Base-by-base conservation (phyloP, 2,888 invertebrate genomes). In the Melipona bicolor region DNA sequence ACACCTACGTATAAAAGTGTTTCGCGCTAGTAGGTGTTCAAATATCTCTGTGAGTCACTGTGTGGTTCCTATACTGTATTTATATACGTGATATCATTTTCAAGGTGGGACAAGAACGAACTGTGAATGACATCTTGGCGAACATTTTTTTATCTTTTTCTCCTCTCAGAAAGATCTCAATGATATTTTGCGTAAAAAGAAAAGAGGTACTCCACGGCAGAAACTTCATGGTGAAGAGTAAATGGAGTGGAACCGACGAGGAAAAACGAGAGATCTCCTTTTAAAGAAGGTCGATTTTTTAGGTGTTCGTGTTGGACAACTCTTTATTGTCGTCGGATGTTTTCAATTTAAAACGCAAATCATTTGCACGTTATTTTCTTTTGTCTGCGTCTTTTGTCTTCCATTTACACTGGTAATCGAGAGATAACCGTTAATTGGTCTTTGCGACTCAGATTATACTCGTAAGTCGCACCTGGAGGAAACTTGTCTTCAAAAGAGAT, bases 301-400 rank as follows among this genome's bases (percentile, higher is more conserved):
- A 6, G 13, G 9, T 11, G n/a, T n/a, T 27, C 13, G 5, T 4
- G 4, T 65, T 65, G 27, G 11, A 61, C 52, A 52, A 59, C 19
- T 54, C n/a, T 43, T 68, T 68, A 67, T 56, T 74, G 32, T 32
- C 50, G 27, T 21, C 21, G 17, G n/a, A 27, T 24, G 24, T 52
- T 68, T n/a, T 43, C n/a, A n/a, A 6, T 76, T 76, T 69, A 13
- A 74, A n/a, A 56, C n/a, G 59, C 4, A 19, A 49, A 54, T 52
- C 2, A 27, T 32, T 36, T 24, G 27, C 27, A 50, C 21, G 27
- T 19, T 9, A 19, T 36, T 43, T 50, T 2, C 50, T 24, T 32
- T 56, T 78, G 50, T 54, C 49, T 21, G 24, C 17, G 15, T 49
- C 27, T 27, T 27, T 27, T 27, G 27, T 3, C n/a, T 36, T 50